These are phyloP conservation scores for Phyllopteryx taeniolatus DNA, from an alignment of 2,113 vertebrate species.

Conservation along the genomic window DNA sequence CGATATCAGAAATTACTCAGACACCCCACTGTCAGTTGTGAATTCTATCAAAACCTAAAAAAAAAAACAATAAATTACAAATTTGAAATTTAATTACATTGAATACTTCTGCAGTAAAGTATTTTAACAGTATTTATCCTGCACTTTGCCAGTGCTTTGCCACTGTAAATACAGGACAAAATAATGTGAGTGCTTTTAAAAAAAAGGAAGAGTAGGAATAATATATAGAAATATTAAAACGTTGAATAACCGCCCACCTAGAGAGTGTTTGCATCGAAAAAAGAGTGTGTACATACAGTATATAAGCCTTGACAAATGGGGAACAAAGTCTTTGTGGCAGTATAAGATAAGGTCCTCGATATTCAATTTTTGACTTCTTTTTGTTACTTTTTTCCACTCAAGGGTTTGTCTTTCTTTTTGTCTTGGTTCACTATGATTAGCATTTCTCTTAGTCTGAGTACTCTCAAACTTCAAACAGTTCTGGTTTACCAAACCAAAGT, in stretches of 20 bases:
- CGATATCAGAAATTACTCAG: slow-evolving; percentile 15
- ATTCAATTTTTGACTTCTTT: not conserved
- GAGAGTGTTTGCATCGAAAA: too few relatives aligned
- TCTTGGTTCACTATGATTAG: not conserved
- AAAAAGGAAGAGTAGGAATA: not conserved
- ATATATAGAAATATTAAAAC: not conserved
- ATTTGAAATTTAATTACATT: not conserved
- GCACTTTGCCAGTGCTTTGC: not conserved
- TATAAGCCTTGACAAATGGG: not conserved
- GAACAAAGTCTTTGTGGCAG: not conserved
- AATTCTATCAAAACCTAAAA: not conserved
- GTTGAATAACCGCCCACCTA: too few relatives aligned
- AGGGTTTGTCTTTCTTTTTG: not conserved
- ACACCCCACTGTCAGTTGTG: not conserved
- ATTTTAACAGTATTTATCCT: not conserved
- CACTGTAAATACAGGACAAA: not conserved
- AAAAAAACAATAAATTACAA: not conserved
- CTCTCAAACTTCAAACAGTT: not conserved
- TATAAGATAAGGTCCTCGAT: not conserved
- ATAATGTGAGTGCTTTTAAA: not conserved
- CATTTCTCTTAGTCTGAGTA: not conserved
- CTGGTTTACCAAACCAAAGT: not conserved
- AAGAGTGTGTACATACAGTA: not conserved
- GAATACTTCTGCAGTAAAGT: not conserved
- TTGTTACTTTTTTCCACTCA: not conserved